Evolutionary conservation across 2,113 vertebrate species (phyloP).

Genomic region (Apeltes quadracus): DNA sequence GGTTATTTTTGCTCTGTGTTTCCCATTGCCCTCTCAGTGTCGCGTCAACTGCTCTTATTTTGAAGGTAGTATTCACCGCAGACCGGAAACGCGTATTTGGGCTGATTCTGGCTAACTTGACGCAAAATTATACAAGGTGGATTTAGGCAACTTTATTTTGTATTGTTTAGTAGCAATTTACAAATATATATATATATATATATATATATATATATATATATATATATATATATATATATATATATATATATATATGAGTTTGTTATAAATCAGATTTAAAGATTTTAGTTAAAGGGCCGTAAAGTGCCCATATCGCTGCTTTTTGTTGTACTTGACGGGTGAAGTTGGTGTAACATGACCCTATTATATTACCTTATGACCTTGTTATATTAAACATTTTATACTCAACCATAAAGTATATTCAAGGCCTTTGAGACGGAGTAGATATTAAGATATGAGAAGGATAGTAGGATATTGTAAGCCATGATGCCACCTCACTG

Average conservation of each 20-base stretch:
- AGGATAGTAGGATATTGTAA: background rate
- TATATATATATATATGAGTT: too few species aligned
- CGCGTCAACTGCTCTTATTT: conserved; percentile 26
- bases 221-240: too few species aligned
- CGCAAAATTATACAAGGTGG: conserved; percentile 18
- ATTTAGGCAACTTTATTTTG: conserved; percentile 27
- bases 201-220: too few species aligned
- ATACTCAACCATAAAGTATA: too few species aligned
- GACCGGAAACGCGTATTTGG: background rate
- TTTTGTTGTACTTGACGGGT: background rate
- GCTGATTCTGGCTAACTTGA: background rate
- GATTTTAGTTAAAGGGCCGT: background rate
- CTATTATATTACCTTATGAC: too few species aligned
- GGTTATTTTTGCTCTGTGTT: background rate
- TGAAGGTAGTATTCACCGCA: background rate
- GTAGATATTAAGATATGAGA: background rate
- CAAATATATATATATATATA: too few species aligned
- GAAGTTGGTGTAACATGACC: background rate
- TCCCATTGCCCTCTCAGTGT: background rate
- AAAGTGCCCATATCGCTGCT: background rate
- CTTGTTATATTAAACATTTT: too few species aligned
- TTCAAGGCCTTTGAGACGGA: background rate
- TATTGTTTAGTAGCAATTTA: conserved; percentile 26
- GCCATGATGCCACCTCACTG: background rate
- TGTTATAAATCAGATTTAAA: background rate